Evolutionary conservation across 2,113 vertebrate species (phyloP).

Genomic region (Ciconia stormi): DNA sequence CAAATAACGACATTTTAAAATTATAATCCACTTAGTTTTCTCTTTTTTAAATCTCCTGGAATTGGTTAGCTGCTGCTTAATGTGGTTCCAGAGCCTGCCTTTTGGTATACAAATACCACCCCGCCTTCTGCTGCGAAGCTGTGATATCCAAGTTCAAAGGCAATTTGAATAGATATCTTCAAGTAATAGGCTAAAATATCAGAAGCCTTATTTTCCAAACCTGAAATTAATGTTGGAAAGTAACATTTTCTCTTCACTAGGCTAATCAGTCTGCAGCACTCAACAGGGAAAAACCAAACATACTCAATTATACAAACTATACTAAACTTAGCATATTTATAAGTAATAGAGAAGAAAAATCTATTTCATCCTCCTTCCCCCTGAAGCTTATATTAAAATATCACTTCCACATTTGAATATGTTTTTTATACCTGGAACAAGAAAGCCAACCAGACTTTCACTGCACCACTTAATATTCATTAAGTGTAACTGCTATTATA

Average conservation of each 20-base stretch:
- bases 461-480: background rate
- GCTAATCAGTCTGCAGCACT: background rate
- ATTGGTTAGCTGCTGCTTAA: background rate
- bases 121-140: background rate
- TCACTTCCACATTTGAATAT: background rate
- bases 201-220: constrained; percentile 1
- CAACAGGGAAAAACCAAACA: background rate
- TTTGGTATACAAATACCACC: background rate
- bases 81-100: background rate
- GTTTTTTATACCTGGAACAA: background rate
- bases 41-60: background rate
- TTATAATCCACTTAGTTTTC: constrained; percentile 42
- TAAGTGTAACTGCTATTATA: background rate
- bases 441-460: background rate
- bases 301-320: background rate
- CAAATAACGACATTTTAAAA: constrained; percentile 13
- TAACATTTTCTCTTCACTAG: background rate
- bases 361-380: background rate
- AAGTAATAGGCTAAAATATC: background rate
- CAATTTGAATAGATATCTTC: background rate
- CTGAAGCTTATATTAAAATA: background rate
- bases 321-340: background rate
- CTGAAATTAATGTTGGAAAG: background rate
- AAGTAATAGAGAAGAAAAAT: background rate
- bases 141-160: constrained; percentile 32